These are phyloP conservation scores for Dendrocincla fuliginosa DNA, from an alignment of 2,797 vertebrate genomes.

Conservation along the genomic window DNA sequence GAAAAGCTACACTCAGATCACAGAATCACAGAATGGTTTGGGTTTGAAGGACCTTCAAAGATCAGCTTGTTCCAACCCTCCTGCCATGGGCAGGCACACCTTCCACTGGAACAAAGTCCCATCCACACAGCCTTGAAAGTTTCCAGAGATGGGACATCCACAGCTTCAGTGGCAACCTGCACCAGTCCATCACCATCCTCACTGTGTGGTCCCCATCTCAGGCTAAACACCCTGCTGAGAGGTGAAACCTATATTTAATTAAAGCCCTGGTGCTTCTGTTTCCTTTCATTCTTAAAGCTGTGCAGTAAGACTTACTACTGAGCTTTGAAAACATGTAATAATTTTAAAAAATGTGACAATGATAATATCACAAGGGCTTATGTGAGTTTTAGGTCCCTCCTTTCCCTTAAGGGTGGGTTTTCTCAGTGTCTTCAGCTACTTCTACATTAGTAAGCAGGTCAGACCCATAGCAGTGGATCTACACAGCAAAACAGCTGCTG, in stretches of 20 bases:
- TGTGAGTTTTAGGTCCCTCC: not conserved
- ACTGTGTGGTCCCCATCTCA: not conserved
- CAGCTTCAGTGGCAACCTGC: not conserved
- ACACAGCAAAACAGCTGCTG: not conserved
- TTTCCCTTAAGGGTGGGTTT: not conserved
- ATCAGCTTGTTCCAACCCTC: not conserved
- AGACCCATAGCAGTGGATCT: not conserved
- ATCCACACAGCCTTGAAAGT: not conserved
- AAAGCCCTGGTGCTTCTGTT: not conserved
- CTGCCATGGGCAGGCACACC: not conserved
- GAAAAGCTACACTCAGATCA: not conserved
- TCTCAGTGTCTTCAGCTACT: not conserved
- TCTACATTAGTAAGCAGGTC: not conserved
- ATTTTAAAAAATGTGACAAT: not conserved
- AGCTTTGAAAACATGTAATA: not conserved
- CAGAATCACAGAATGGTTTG: not conserved
- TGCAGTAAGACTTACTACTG: not conserved
- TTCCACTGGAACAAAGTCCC: not conserved
- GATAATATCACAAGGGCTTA: not conserved
- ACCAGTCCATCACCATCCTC: not conserved
- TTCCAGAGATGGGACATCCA: not conserved
- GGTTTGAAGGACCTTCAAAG: not conserved
- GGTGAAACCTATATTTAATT: not conserved
- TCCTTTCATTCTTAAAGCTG: not conserved
- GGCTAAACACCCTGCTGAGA: not conserved